A percentile compares a stretch with the other conserved stretches of the same genome.
phyloP scores from a whole-genome alignment of 2,888 invertebrate species.

The Stomorhina lunata region DNA sequence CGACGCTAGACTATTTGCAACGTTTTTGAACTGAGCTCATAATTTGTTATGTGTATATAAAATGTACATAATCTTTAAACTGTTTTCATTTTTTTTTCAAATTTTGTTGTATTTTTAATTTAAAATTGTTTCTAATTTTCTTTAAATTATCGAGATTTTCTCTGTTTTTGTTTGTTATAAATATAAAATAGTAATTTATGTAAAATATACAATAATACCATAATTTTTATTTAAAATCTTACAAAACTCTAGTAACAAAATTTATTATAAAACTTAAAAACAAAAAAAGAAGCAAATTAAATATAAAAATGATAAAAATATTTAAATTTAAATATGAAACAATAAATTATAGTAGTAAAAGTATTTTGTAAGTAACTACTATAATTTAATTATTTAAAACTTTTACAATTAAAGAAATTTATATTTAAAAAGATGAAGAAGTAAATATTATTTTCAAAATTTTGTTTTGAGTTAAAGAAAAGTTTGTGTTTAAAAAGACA shows the following conservation, averaged over 20 bases:
- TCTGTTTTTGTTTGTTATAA: background rate
- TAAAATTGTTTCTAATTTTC: background rate
- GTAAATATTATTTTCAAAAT: background rate
- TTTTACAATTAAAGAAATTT: constrained; percentile 43
- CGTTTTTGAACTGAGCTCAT: no score
- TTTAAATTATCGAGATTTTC: constrained; percentile 9
- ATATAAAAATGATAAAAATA: constrained; percentile 22
- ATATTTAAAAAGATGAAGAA: background rate
- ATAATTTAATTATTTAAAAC: constrained; percentile 64
- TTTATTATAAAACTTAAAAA: constrained; percentile 12
- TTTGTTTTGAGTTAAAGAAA: background rate
- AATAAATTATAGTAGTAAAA: constrained; percentile 70
- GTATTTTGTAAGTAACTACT: constrained; percentile 71
- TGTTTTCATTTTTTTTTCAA: constrained; percentile 2
- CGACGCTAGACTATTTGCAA: constrained; percentile 30
- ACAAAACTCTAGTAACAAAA: constrained; percentile 30
- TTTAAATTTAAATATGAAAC: constrained; percentile 9
- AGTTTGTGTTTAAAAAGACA: background rate
- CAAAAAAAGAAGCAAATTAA: background rate
- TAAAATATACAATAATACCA: constrained; percentile 33
- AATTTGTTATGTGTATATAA: constrained; percentile 63
- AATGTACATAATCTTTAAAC: constrained; percentile 57
- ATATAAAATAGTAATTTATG: background rate
- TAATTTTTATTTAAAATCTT: constrained; percentile 5
- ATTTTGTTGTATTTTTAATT: constrained; percentile 21